phyloP scores from a whole-genome alignment of 53 echinoderm and acorn worm species.

The Paelopatides confundens region DNA sequence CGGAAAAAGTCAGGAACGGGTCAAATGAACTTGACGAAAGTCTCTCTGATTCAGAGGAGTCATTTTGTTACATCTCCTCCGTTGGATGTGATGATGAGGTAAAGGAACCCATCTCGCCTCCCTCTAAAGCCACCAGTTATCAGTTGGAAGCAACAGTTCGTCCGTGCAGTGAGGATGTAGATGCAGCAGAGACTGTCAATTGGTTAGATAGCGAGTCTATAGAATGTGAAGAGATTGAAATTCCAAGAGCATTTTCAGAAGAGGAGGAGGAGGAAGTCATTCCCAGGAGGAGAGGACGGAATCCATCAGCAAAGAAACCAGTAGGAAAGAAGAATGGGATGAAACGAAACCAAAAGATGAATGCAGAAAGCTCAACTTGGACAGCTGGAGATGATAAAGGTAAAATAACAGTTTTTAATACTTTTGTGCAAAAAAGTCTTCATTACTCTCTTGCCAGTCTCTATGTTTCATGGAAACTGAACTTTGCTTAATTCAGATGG shows the following conservation, averaged over 20 bases:
- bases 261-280: constrained; percentile 69
- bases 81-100: neutral
- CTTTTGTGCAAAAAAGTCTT: too few relatives aligned
- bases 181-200: neutral
- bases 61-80: neutral
- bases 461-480: too few relatives aligned
- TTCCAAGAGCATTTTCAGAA: constrained; percentile 83
- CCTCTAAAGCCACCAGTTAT: neutral
- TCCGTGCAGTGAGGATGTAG: neutral
- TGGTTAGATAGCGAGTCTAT: neutral
- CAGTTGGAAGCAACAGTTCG: neutral
- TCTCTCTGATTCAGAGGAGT: neutral
- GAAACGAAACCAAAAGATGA: neutral
- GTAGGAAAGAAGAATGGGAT: constrained; percentile 20
- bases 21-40: constrained; percentile 41
- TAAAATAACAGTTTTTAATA: neutral
- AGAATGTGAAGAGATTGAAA: constrained; percentile 79
- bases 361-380: neutral
- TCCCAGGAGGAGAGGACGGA: constrained; percentile 32
- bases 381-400: neutral
- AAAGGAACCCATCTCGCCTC: neutral
- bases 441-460: too few relatives aligned
- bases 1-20: constrained; percentile 60
- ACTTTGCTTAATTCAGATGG: too few relatives aligned
- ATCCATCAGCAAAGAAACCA: constrained; percentile 25